phyloP scores from a whole-genome alignment of 2,113 vertebrate genomes.

The Pseudopodoces humilis region DNA sequence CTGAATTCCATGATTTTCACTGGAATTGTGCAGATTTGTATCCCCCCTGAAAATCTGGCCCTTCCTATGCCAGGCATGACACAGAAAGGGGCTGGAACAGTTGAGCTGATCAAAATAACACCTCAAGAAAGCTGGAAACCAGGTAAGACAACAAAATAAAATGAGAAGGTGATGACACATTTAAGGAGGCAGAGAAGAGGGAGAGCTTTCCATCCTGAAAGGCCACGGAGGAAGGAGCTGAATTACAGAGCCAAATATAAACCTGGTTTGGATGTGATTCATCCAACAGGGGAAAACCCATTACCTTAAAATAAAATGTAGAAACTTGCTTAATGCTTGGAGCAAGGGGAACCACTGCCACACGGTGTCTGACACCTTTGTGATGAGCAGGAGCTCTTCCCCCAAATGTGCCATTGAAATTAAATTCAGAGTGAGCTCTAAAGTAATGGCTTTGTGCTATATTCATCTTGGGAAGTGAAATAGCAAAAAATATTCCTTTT shows the following conservation, averaged over 20 bases:
- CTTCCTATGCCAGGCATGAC: background rate
- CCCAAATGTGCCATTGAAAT: background rate
- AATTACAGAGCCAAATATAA: background rate
- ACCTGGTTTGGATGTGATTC: background rate
- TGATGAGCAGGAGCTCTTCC: background rate
- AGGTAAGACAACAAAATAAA: background rate
- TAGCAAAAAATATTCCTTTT: background rate
- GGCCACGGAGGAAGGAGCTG: background rate
- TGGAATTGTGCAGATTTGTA: background rate
- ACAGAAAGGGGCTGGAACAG: background rate
- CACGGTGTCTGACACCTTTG: rapidly evolving
- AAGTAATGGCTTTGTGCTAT: background rate
- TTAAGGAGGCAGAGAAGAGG: background rate
- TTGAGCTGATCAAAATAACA: background rate
- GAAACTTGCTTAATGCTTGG: background rate
- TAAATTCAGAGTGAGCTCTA: background rate
- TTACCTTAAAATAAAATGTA: background rate
- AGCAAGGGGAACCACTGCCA: background rate
- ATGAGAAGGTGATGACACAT: background rate
- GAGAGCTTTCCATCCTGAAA: background rate
- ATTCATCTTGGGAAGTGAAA: background rate
- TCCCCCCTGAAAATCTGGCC: background rate
- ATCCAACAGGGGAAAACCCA: background rate
- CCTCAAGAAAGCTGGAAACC: background rate
- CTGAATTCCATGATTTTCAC: background rate